A percentile compares a stretch with the other conserved stretches of the same genome.
Conservation (phyloP, 2,888 invertebrate genomes). For the Dryocosmus kuriphilus region DNA sequence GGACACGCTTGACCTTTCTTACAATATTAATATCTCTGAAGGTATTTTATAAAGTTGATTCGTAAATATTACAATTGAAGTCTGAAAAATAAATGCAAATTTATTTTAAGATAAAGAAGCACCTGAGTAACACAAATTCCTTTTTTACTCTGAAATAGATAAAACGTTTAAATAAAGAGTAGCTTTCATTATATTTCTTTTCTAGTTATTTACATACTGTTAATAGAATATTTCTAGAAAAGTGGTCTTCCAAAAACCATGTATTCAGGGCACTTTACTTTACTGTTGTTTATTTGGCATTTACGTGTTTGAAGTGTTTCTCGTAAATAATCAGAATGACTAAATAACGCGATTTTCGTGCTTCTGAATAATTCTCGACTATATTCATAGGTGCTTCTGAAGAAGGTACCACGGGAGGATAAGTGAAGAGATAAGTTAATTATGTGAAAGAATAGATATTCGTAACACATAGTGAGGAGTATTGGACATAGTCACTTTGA, state of each 20-base stretch:
- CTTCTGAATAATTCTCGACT: constrained; percentile 58
- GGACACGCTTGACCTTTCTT: not conserved
- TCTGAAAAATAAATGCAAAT: no score
- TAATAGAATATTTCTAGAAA: not conserved
- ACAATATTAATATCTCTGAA: not conserved
- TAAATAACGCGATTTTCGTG: constrained; percentile 42
- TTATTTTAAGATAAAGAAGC: no score
- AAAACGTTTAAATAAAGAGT: no score
- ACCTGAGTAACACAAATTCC: no score
- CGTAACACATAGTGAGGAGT: no score
- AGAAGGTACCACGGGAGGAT: not conserved
- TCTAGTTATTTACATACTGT: not conserved
- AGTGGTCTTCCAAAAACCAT: not conserved
- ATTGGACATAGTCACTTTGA: no score
- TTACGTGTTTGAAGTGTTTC: constrained; percentile 8
- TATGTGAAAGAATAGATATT: not conserved
- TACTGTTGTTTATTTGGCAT: constrained; percentile 21
- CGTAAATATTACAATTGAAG: not conserved
- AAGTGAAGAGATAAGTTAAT: not conserved
- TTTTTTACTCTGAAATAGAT: no score
- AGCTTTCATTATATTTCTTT: no score
- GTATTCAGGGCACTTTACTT: constrained; percentile 29
- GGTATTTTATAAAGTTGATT: not conserved
- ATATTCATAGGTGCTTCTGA: constrained; percentile 35
- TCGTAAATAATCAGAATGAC: constrained; percentile 17